Percentiles rank a stretch among this genome's conserved stretches.
Conservation (phyloP, 1,140 invertebrate species). For the Neuroterus valhalla region DNA sequence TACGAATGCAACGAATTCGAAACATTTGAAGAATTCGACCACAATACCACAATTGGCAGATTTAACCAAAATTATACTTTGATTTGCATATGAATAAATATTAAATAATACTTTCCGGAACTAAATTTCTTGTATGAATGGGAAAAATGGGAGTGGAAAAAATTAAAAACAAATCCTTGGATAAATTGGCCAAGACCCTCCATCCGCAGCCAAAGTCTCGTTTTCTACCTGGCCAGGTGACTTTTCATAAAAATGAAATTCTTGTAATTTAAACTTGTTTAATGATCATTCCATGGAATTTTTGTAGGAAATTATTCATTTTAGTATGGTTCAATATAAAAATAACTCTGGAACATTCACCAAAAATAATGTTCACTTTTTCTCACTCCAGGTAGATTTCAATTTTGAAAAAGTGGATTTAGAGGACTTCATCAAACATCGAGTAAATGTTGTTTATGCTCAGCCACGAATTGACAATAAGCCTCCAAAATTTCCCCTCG, state of each 20-base stretch:
- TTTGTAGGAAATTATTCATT: too few relatives aligned
- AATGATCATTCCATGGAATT: not conserved
- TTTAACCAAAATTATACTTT: not conserved
- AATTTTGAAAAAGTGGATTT: constrained; percentile 49
- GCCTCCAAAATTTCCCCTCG: constrained; percentile 64
- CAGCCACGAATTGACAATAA: constrained; percentile 64
- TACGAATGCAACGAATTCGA: not conserved
- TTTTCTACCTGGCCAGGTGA: constrained; percentile 53
- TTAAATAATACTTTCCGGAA: too few relatives aligned
- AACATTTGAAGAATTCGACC: not conserved
- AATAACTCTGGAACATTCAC: not conserved
- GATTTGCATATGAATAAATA: not conserved
- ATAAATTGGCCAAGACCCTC: constrained; percentile 31
- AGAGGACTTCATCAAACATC: constrained; percentile 55
- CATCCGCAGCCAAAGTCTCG: constrained; percentile 44
- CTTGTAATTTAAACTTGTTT: constrained; percentile 18
- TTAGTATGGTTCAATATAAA: too few relatives aligned
- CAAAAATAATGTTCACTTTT: constrained; percentile 29
- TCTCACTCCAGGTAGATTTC: constrained; percentile 33
- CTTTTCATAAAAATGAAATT: not conserved
- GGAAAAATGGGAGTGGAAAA: constrained; percentile 37
- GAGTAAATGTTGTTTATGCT: constrained; percentile 55
- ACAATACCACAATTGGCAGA: not conserved
- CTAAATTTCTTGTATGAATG: not conserved
- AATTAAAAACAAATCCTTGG: constrained; percentile 30